phyloP scores from a whole-genome alignment of 2,113 vertebrate genomes.

The Prochilodus magdalenae region DNA sequence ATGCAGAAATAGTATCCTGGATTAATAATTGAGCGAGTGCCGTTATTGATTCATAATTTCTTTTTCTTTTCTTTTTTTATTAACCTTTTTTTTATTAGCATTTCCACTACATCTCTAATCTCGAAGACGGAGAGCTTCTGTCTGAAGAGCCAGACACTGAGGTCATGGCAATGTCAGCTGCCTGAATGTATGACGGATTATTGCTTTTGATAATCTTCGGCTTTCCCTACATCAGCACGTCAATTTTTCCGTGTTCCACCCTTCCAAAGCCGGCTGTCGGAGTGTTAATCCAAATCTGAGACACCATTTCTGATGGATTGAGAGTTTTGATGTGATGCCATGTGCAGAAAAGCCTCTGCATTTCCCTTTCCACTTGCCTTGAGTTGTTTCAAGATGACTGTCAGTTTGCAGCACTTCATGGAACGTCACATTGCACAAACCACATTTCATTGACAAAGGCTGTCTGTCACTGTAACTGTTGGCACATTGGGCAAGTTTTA shows the following conservation, averaged over 20 bases:
- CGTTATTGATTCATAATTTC: conserved; percentile 54
- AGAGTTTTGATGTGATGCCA: neutral
- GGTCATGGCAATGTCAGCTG: conserved; percentile 25
- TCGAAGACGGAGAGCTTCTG: neutral
- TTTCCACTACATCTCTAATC: conserved; percentile 23
- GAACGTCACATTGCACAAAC: neutral
- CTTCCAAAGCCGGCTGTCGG: conserved; percentile 10
- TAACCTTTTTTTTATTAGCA: neutral
- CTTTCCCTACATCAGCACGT: conserved; percentile 14
- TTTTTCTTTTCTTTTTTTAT: conserved; percentile 39
- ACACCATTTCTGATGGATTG: neutral
- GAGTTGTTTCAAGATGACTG: neutral
- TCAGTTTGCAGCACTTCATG: neutral
- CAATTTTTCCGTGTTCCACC: conserved; percentile 12
- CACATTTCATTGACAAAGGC: neutral
- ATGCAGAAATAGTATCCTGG: conserved; percentile 56
- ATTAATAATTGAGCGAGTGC: conserved; percentile 59
- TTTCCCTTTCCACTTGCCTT: neutral
- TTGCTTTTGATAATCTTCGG: conserved; percentile 14
- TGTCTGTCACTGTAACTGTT: neutral
- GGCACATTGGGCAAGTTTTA: too few relatives aligned
- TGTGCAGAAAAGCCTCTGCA: neutral
- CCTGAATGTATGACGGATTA: conserved; percentile 1
- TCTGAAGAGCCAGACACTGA: conserved; percentile 1
- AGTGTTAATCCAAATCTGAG: neutral